Base-by-base conservation (phyloP, 2,888 invertebrate species). In the Campoplex nolae region DNA sequence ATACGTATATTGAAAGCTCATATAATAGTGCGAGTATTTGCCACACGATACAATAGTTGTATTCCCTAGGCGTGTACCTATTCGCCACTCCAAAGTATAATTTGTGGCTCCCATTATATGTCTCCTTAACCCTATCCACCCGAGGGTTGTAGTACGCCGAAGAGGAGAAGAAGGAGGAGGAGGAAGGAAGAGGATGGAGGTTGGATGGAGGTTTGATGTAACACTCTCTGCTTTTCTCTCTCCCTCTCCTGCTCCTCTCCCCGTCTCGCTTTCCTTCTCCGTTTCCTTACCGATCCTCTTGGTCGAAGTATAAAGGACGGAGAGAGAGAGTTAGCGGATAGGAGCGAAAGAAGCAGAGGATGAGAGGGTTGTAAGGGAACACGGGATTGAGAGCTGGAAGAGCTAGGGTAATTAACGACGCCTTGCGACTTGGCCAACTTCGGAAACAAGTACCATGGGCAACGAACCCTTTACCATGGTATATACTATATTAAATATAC, bases 351-450 rank as follows among this genome's bases (percentile, higher is more conserved):
- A 18, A 78, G 67, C 42, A 32, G 67, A 68, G 68, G 67, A 80
- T n/a, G 65, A 80, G 62, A 48, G 54, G n/a, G 68, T 56, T 67
- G 42, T 62, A 84, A 82, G 82, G 32, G 73, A 84, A 83, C 83
- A 85, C 54, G 78, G 78, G 86, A 81, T 83, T 83, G 84, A 82
- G 86, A 84, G 84, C 83, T 81, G 58, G 70, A 84, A 78, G 85
- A 88, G 87, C 77, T 62, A 83, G 87, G 89, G 89, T 89, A 89
- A 89, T 89, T 89, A 89, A 88, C 88, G 88, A 89, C 87, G 89
- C 89, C 89, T 89, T 89, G 88, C 88, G 87, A 89, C 88, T 89
- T 89, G 70, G 88, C 88, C 85, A 89, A 89, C 88, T 89, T 87
- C 78, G 88, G 51, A 82, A 88, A 88, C 88, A 88, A 89, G 88